These are phyloP conservation scores for Trichoplax adhaerens DNA, from an alignment of 37 sponge, comb jelly and placozoan species.

Conservation along the genomic window DNA sequence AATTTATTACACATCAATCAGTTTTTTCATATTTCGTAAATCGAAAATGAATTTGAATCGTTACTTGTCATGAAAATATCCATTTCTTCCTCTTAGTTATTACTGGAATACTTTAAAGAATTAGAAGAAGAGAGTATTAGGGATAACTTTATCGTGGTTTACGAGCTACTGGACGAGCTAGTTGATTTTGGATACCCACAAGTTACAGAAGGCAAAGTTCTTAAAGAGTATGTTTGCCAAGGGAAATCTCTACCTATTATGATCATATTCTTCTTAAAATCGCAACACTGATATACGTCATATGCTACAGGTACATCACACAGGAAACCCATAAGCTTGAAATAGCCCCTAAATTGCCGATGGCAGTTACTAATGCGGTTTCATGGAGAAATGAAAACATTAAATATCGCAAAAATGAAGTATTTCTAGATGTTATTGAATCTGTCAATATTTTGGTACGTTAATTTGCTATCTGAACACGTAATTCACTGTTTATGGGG, in stretches of 20 bases:
- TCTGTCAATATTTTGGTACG: conserved; percentile 84
- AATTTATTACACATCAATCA: too few species aligned
- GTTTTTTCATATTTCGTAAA: too few species aligned
- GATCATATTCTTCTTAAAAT: not conserved
- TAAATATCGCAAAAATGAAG: conserved; percentile 87
- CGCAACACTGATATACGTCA: not conserved
- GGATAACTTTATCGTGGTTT: conserved; percentile 93
- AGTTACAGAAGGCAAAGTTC: conserved; percentile 87
- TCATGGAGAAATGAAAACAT: conserved; percentile 88
- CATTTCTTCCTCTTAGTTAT: conserved; percentile 27
- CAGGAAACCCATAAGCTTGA: conserved; percentile 89
- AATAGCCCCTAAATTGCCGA: conserved; percentile 65
- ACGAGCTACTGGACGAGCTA: conserved; percentile 87
- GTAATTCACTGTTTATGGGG: too few species aligned
- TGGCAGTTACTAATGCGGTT: conserved; percentile 99
- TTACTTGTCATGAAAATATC: too few species aligned
- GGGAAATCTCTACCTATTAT: not conserved
- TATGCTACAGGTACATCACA: conserved; percentile 62
- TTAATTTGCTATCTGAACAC: not conserved
- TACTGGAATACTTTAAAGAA: conserved; percentile 82
- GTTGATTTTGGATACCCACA: conserved; percentile 99
- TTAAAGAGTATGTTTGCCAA: conserved; percentile 57
- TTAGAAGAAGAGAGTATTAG: conserved; percentile 92
- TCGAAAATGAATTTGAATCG: too few species aligned
- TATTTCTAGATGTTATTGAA: conserved; percentile 93